Percentiles rank a stretch among this genome's conserved stretches.
Conservation (phyloP, 2,113 vertebrate species). For the Ceyx cyanopectus region DNA sequence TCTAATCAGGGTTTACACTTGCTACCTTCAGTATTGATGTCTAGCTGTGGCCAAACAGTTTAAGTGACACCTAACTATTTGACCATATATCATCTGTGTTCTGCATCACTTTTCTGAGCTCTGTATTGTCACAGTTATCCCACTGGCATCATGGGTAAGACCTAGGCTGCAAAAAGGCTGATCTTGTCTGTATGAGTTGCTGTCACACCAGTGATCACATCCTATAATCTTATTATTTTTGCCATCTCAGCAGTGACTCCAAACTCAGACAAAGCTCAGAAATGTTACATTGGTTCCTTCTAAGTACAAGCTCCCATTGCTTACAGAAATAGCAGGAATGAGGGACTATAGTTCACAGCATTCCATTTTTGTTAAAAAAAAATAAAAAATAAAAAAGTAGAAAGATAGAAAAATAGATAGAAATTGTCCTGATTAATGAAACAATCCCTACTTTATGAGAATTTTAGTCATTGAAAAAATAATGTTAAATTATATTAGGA, state of each 20-base stretch:
- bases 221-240: constrained; percentile 25
- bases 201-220: constrained; percentile 19
- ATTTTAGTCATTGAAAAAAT: neutral
- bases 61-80: neutral
- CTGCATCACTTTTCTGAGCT: neutral
- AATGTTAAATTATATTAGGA: neutral
- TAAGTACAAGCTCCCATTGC: neutral
- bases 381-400: neutral
- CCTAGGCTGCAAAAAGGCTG: neutral
- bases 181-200: neutral
- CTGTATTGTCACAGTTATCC: neutral
- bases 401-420: neutral
- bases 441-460: neutral
- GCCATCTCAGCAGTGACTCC: neutral
- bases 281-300: neutral
- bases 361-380: neutral
- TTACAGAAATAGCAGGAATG: neutral
- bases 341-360: neutral
- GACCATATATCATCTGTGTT: neutral
- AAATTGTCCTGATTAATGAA: neutral
- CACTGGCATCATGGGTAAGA: neutral
- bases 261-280: constrained; percentile 10
- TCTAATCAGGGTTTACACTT: neutral
- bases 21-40: neutral
- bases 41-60: neutral